Evolutionary conservation across 2,888 invertebrate species (phyloP).

Genomic region (Lochmaea capreae): DNA sequence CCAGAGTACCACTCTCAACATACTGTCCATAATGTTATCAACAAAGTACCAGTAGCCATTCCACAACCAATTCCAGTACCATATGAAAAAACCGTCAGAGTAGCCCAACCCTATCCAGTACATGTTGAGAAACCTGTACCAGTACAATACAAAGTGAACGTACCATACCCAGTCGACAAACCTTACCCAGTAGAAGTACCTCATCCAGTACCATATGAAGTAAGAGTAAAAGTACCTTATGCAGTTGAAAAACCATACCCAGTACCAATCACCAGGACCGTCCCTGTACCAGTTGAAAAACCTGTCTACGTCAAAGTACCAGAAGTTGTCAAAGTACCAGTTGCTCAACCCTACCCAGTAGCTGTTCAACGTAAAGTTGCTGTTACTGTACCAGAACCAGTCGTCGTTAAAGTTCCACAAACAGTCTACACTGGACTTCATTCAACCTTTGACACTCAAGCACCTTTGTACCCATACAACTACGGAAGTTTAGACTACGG

Average conservation of each 20-base stretch:
- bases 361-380: conserved; percentile 46
- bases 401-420: conserved; percentile 52
- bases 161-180: conserved; percentile 55
- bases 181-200: conserved; percentile 58
- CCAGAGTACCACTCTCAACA: conserved; percentile 39
- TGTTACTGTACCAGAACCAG: conserved; percentile 53
- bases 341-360: conserved; percentile 52
- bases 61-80: conserved; percentile 60
- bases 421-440: conserved; percentile 26
- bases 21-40: conserved; percentile 52
- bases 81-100: conserved; percentile 55
- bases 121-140: conserved; percentile 52
- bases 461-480: not conserved
- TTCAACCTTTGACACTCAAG: not conserved
- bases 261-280: conserved; percentile 51
- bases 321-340: conserved; percentile 51
- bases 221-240: conserved; percentile 47
- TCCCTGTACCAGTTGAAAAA: conserved; percentile 52
- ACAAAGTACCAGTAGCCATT: conserved; percentile 56
- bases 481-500: not conserved
- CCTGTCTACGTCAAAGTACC: conserved; percentile 54
- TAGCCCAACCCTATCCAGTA: conserved; percentile 59
- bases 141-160: conserved; percentile 50
- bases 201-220: conserved; percentile 53
- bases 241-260: conserved; percentile 58